Evolutionary conservation across 2,113 vertebrate species (phyloP).

Genomic region (Hiodon alosoides): DNA sequence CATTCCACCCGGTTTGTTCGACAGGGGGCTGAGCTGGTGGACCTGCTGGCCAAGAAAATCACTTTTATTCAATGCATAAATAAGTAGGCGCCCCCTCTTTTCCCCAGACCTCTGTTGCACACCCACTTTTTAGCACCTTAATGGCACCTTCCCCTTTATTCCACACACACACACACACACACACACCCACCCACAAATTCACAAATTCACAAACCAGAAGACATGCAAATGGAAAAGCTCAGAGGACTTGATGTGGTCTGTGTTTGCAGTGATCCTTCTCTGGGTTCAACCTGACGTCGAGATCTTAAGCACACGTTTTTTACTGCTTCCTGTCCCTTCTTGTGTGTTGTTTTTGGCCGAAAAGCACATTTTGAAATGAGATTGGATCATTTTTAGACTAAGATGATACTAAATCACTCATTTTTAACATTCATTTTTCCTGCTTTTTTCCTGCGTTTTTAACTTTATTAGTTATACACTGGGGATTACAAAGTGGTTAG

Average conservation of each 20-base stretch:
- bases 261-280: conserved; percentile 4
- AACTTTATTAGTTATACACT: neutral
- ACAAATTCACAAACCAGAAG: neutral
- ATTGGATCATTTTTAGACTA: conserved; percentile 24
- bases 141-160: conserved; percentile 16
- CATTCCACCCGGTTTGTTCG: conserved; percentile 32
- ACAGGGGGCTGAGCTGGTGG: conserved; percentile 36
- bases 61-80: conserved; percentile 62
- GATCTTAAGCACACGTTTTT: conserved; percentile 21
- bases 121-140: neutral
- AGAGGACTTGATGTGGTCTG: conserved; percentile 3
- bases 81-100: conserved; percentile 53
- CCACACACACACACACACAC: conserved; percentile 4
- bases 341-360: conserved; percentile 20
- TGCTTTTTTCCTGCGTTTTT: conserved; percentile 8
- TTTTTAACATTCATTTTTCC: conserved; percentile 30
- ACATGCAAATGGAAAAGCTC: neutral
- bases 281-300: conserved; percentile 5
- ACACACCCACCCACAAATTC: neutral
- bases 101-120: conserved; percentile 24
- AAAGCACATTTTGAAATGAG: conserved; percentile 33
- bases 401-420: conserved; percentile 29
- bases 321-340: conserved; percentile 13
- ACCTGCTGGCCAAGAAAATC: conserved; percentile 48
- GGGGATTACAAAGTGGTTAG: no score